Evolutionary conservation across 2,888 invertebrate species (phyloP), one percentile per base, ranked within the genome.

Genomic region (Nomada goodeniana): DNA sequence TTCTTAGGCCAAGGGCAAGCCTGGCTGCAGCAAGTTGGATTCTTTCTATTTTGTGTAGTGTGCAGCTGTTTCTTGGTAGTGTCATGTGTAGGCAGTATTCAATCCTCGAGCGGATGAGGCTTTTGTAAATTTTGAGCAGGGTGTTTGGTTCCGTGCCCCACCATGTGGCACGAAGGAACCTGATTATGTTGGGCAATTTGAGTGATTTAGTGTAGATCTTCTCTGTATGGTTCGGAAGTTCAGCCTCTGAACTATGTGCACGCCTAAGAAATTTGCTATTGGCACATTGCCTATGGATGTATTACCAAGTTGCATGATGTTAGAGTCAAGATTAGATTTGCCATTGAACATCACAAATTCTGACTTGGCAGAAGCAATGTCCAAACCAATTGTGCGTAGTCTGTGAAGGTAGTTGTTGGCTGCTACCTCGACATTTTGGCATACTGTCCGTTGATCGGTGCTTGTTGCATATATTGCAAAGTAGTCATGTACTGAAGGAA

Each of bases 401-500:
- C 29, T 18, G 1, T 1, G 1, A 9, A 72, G 36, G 9, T 57
- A 55, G 1, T 9, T 44, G 3, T 57, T 73, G 2, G 64, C 50
- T 65, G 15, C 15, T 9, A 50, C 7, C 3, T 55, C n/a, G 7
- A 47, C 29, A 2, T 36, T 59, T 20, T 15, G n/a, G 1, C 55
- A 5, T 13, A 26, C 15, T n/a, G n/a, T n/a, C n/a, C n/a, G n/a
- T n/a, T n/a, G n/a, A n/a, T n/a, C n/a, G n/a, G n/a, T n/a, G n/a
- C 10, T 36, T 3, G 44, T 67, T 5, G 23, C 15, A 59, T 60
- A 60, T 0, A 74, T 18, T 18, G 52, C 67, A n/a, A 67, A 23
- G 5, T 74, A 67, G 18, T 74, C 50, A 67, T 53, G 0, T 63
- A 71, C 15, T 74, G 57, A 2, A 36, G 36, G 2, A 52, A 7